phyloP scores from a whole-genome alignment of 2,888 invertebrate species.

The Gibbula magus region DNA sequence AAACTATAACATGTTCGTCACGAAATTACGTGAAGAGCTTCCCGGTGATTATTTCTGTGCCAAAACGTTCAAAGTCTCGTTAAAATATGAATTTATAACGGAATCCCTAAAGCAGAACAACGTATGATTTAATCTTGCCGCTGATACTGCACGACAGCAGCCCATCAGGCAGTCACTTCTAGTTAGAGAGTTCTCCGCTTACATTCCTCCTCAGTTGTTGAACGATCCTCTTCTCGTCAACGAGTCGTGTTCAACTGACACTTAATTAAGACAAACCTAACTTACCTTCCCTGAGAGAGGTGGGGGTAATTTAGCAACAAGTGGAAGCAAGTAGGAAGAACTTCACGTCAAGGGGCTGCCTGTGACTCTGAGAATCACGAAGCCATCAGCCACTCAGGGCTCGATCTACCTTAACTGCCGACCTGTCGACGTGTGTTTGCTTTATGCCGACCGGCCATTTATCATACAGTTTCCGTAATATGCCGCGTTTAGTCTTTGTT shows the following conservation, averaged over 20 bases:
- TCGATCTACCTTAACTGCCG: neutral
- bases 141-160: neutral
- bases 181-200: neutral
- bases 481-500: conserved; percentile 3
- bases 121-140: too few species aligned
- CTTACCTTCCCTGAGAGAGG: neutral
- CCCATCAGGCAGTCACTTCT: neutral
- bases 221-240: neutral
- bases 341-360: neutral
- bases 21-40: too few species aligned
- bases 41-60: too few species aligned
- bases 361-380: neutral
- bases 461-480: conserved; percentile 19
- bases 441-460: neutral
- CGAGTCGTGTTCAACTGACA: neutral
- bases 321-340: neutral
- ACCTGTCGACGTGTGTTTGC: neutral
- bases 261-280: conserved; percentile 17
- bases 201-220: neutral
- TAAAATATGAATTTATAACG: too few species aligned
- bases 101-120: too few species aligned
- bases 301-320: neutral
- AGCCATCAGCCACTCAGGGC: neutral
- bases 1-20: too few species aligned
- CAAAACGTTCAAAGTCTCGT: too few species aligned